These are phyloP conservation scores for Patella caerulea DNA, from an alignment of 2,888 invertebrate genomes.

Conservation along the genomic window DNA sequence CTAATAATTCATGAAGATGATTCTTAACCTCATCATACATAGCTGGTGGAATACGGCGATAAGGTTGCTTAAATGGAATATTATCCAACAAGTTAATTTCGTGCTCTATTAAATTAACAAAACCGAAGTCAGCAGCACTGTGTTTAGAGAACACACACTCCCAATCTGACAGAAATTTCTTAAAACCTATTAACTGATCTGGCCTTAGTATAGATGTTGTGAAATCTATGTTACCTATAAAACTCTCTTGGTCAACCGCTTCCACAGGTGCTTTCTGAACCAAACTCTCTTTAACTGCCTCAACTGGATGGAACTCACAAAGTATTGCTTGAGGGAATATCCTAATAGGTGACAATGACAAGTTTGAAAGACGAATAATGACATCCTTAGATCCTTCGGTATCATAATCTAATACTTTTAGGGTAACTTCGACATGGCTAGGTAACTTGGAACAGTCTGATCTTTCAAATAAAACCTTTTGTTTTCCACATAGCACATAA, in stretches of 20 bases:
- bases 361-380: background rate
- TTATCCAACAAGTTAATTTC: slow-evolving; percentile 21
- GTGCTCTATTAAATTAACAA: slow-evolving; percentile 21
- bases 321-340: background rate
- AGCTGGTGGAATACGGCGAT: slow-evolving; percentile 24
- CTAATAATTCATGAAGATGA: slow-evolving; percentile 25
- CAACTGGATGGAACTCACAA: background rate
- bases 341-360: background rate
- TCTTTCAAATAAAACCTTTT: background rate
- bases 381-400: background rate
- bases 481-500: background rate
- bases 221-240: no score
- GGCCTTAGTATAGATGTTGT: no score
- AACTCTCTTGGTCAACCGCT: no score
- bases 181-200: background rate
- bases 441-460: background rate
- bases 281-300: no score
- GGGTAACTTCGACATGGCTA: background rate
- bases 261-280: no score
- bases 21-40: slow-evolving; percentile 27
- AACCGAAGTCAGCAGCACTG: slow-evolving; percentile 2
- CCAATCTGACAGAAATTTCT: background rate
- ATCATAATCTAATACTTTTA: background rate
- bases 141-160: slow-evolving; percentile 20
- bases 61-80: slow-evolving; percentile 24